These are phyloP conservation scores for Hydra vulgaris DNA, from an alignment of 30 jellyfish, hydroid and myxozoan species.

Conservation along the genomic window DNA sequence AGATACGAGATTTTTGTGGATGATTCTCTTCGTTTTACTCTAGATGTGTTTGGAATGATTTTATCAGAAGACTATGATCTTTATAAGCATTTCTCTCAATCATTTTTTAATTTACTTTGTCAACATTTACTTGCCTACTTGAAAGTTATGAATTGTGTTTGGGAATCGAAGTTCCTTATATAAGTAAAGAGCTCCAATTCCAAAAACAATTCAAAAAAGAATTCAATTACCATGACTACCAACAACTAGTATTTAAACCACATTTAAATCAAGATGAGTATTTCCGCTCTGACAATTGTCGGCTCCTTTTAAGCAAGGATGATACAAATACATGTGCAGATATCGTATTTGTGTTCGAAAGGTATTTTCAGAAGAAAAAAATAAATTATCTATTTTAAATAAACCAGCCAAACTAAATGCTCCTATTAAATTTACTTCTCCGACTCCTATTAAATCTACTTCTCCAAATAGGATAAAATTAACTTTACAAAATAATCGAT, in stretches of 20 bases:
- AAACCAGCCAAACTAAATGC: neutral
- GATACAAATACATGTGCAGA: neutral
- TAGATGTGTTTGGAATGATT: slow-evolving; percentile 1
- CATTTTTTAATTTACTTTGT: slow-evolving; percentile 1
- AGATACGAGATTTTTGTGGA: neutral
- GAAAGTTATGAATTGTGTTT: neutral
- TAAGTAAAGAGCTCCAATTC: neutral
- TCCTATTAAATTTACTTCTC: neutral
- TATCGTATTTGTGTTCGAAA: neutral
- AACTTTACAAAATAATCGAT: too few relatives aligned
- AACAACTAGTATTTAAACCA: neutral
- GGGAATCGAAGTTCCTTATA: neutral
- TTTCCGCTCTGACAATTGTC: neutral
- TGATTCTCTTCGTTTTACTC: neutral
- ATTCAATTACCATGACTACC: neutral
- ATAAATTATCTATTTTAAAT: neutral
- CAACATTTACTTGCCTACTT: neutral
- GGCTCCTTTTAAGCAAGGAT: neutral
- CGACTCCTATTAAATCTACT: neutral
- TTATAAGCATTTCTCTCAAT: neutral
- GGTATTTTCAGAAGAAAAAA: neutral
- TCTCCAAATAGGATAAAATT: too few relatives aligned
- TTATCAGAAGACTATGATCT: neutral
- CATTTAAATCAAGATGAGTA: neutral
- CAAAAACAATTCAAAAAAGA: neutral